Evolutionary conservation across 2,888 invertebrate genomes (phyloP), one percentile per base, ranked within the genome.

Genomic region (Microctonus aethiopoides): DNA sequence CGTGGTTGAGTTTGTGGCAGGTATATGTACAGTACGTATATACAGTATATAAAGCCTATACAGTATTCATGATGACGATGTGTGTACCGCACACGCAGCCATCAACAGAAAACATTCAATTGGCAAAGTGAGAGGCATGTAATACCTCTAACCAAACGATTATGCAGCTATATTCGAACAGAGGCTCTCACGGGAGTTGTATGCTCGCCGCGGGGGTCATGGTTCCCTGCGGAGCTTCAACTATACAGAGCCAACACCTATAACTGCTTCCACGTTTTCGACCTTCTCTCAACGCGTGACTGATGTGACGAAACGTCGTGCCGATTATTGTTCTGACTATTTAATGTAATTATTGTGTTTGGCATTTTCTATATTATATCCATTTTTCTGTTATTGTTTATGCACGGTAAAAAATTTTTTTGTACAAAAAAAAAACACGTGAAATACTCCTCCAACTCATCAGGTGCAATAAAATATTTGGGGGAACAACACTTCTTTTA

Each of bases 141-240:
- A 62, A 62, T 62, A 24, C 16, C 51, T 62, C 22, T 52, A 64
- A 54, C 32, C 64, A 54, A 29, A 26, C 36, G 39, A 56, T 56
- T 65, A 56, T 65, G 39, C 56, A 39, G 68, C 75, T 77, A 79
- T 80, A 82, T 80, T 77, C 79, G 80, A 85, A 85, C 85, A 79
- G 85, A 82, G 84, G 85, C 85, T 84, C 78, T 79, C 80, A 85
- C 86, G 77, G 86, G 81, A 86, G 86, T 86, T 84, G 81, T 82
- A 81, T 78, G 81, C 76, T 81, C 86, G 74, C 86, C 82, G 79
- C 84, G 80, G 86, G 86, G 85, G 86, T 80, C 74, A 79, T 80
- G 84, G 69, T 84, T 83, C 82, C 86, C 86, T 83, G 83, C 81
- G 81, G 84, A 81, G 85, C 80, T 75, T 76, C 77, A 77, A 77